Evolutionary conservation across 2,888 invertebrate genomes (phyloP), one percentile per base, ranked within the genome.

Genomic region (Conus canariensis): DNA sequence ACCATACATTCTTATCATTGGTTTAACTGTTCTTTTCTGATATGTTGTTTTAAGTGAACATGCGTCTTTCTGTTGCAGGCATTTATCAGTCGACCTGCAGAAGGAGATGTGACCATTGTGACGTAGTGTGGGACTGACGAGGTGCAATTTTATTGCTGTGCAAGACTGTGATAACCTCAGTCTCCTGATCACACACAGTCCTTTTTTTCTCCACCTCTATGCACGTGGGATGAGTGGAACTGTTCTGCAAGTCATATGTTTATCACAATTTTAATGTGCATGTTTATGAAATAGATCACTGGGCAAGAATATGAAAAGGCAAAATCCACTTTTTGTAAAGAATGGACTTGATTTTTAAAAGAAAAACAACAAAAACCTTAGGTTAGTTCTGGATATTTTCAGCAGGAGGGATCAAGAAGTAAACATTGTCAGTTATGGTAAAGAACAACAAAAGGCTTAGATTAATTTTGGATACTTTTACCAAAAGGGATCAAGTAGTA

Each of bases 151-250:
- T 60, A n/a, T 16, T 14, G 60, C n/a, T 10, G 4, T 25, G 22
- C n/a, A 22, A 25, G 60, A 85, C 86, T 86, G 58, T 74, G 58
- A 77, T 88, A 14, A 58, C 14, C 45, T 87, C 59, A 77, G 70
- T 58, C 77, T 67, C 19, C 14, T 16, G 10, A 45, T 45, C 45
- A 45, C 45, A 14, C 14, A 10, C 45, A 70, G 8, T 70, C 7
- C 25, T 77, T 10, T 74, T 0, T 77, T 10, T 22, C 7, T n/a
- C 16, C 16, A 22, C 22, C 16, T n/a, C 9, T n/a, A n/a, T 74
- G 74, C 12, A 19, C 0, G 14, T 45, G 45, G 56, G 45, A 16
- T 16, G 80, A 56, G 30, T 30, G 19, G 80, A 14, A 45, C 6
- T 82, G 9, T 30, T 30, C 22, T 82, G 80, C 45, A 19, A 30